A percentile compares a stretch with the other conserved stretches of the same genome.
These are phyloP conservation scores for Dorcus hopei DNA, from an alignment of 2,888 invertebrate genomes.

Conservation along the genomic window DNA sequence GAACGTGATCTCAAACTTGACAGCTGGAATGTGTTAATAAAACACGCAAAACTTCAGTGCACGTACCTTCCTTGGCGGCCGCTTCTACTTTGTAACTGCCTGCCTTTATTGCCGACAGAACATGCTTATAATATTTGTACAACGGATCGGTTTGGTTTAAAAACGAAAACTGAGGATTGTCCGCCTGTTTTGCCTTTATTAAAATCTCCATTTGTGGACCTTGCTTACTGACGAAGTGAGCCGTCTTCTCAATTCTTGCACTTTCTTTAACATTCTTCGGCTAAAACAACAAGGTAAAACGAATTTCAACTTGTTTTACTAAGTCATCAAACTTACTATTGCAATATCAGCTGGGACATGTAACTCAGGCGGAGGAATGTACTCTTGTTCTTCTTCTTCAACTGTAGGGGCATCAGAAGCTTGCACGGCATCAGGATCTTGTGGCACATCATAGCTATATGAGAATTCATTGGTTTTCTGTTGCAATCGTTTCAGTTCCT, in stretches of 20 bases:
- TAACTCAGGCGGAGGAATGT: constrained; percentile 67
- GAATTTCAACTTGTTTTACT: not conserved
- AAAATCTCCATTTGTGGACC: constrained; percentile 98
- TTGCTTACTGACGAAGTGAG: constrained; percentile 81
- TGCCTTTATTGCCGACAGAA: constrained; percentile 66
- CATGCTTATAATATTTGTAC: constrained; percentile 85
- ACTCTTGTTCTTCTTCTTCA: constrained; percentile 69
- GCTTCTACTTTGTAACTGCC: constrained; percentile 57
- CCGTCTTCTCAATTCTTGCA: constrained; percentile 93
- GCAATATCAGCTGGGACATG: constrained; percentile 73
- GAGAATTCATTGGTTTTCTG: constrained; percentile 72
- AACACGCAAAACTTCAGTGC: not conserved
- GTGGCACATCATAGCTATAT: constrained; percentile 67
- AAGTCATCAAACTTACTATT: constrained; percentile 55
- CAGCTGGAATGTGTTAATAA: too few relatives aligned
- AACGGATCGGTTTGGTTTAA: constrained; percentile 80
- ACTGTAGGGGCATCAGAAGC: constrained; percentile 47
- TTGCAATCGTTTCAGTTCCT: constrained; percentile 84
- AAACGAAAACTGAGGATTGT: constrained; percentile 92
- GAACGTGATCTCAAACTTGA: too few relatives aligned
- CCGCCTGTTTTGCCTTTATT: constrained; percentile 93
- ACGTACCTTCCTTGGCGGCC: constrained; percentile 24
- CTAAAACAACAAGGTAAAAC: constrained; percentile 52
- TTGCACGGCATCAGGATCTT: constrained; percentile 48
- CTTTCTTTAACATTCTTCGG: constrained; percentile 85